phyloP scores from a whole-genome alignment of 2,888 invertebrate genomes.

The Chloroclystis v-ata region DNA sequence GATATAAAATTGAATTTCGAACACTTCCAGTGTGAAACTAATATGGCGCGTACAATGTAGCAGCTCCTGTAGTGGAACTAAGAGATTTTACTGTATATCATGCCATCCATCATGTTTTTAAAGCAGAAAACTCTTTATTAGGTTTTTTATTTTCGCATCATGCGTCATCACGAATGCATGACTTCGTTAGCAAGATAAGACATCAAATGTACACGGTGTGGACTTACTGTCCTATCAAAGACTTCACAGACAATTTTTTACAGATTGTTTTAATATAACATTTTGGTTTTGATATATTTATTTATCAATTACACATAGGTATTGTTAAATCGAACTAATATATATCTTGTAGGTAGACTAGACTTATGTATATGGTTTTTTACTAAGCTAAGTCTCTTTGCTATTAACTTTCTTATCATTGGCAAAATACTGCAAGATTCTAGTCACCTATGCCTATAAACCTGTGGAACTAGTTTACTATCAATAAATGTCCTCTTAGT shows the following conservation, averaged over 20 bases:
- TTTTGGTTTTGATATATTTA: too few species aligned
- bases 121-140: conserved; percentile 7
- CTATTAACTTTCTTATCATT: too few species aligned
- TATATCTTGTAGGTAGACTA: too few species aligned
- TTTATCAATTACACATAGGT: too few species aligned
- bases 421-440: too few species aligned
- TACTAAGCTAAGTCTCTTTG: too few species aligned
- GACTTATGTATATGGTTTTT: too few species aligned
- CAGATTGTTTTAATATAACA: too few species aligned
- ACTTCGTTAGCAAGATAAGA: conserved; percentile 38
- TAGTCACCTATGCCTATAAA: too few species aligned
- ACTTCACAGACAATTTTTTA: not conserved
- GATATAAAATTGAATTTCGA: conserved; percentile 4
- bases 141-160: conserved; percentile 11
- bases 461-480: too few species aligned
- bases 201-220: conserved; percentile 21
- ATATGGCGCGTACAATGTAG: conserved; percentile 4
- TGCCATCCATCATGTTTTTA: conserved; percentile 24
- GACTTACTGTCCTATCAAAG: not conserved
- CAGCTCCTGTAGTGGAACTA: conserved; percentile 5
- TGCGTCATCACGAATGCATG: conserved; percentile 21
- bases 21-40: conserved; percentile 1
- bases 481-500: too few species aligned
- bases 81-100: conserved; percentile 17
- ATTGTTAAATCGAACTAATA: too few species aligned